Evolutionary conservation across 2,797 vertebrate species (phyloP).

Genomic region (Iguana delicatissima): DNA sequence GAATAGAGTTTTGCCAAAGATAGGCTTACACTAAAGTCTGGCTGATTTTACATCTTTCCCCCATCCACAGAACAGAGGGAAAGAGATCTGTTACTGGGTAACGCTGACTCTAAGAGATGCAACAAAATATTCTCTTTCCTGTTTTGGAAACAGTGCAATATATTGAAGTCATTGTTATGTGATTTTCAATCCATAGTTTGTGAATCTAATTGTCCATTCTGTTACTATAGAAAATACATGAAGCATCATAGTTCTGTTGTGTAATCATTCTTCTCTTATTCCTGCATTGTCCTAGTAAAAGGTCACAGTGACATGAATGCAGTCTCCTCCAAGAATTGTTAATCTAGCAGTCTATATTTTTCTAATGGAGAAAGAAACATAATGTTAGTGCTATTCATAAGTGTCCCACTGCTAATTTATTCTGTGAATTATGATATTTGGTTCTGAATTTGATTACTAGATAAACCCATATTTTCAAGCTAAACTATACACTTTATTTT

Average conservation of each 20-base stretch:
- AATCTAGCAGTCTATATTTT: background rate
- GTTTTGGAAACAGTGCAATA: background rate
- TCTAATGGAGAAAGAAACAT: too few species aligned
- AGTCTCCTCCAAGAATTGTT: background rate
- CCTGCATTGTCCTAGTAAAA: background rate
- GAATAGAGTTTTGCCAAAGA: slow-evolving; percentile 6
- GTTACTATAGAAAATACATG: background rate
- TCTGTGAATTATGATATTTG: background rate
- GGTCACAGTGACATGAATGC: background rate
- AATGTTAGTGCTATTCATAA: background rate
- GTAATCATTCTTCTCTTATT: background rate
- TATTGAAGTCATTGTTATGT: background rate
- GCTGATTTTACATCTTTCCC: background rate
- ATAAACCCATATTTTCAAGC: slow-evolving; percentile 2
- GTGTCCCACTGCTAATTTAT: slow-evolving; percentile 12
- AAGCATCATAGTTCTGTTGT: background rate
- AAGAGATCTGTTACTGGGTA: background rate
- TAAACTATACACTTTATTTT: background rate
- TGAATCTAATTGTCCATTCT: background rate
- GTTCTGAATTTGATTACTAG: slow-evolving; percentile 10
- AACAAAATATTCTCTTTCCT: background rate
- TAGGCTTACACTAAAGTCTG: background rate
- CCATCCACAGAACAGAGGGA: background rate
- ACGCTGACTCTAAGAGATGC: background rate
- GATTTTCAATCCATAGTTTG: background rate